These are phyloP conservation scores for Micropoecilia bifurca DNA, from an alignment of 2,797 vertebrate species.

Conservation along the genomic window DNA sequence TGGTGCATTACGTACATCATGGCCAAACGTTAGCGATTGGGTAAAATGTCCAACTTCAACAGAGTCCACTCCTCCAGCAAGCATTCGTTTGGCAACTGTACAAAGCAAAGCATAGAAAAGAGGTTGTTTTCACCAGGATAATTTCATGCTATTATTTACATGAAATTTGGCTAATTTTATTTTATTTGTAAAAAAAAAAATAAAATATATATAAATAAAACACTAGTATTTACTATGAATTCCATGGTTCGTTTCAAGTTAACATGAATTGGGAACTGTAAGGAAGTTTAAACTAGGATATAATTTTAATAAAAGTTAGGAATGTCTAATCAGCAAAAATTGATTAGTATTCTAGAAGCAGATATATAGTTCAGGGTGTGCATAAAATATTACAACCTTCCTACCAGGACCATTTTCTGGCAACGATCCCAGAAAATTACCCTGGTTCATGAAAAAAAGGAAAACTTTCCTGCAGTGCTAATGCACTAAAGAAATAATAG, in stretches of 20 bases:
- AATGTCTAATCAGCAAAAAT: background rate
- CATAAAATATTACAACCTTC: background rate
- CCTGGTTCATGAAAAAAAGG: background rate
- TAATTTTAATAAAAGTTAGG: background rate
- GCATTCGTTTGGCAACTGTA: too few species aligned
- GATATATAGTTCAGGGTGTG: background rate
- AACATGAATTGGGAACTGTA: background rate
- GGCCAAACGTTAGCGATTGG: too few species aligned
- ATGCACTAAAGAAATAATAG: background rate
- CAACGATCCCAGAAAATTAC: background rate
- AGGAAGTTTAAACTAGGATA: background rate
- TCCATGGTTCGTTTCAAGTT: background rate
- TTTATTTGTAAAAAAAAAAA: background rate
- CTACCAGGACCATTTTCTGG: background rate
- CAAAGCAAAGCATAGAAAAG: too few species aligned
- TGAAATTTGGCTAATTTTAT: background rate
- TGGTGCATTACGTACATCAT: too few species aligned
- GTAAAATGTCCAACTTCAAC: too few species aligned
- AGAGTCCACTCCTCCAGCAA: too few species aligned
- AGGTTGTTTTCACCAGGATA: too few species aligned
- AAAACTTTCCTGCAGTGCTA: background rate
- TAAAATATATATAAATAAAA: too few species aligned
- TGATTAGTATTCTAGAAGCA: background rate
- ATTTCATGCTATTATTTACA: too few species aligned
- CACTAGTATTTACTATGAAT: background rate